Evolutionary conservation across 1,140 invertebrate species (phyloP).

Genomic region (Heterodera schachtii): DNA sequence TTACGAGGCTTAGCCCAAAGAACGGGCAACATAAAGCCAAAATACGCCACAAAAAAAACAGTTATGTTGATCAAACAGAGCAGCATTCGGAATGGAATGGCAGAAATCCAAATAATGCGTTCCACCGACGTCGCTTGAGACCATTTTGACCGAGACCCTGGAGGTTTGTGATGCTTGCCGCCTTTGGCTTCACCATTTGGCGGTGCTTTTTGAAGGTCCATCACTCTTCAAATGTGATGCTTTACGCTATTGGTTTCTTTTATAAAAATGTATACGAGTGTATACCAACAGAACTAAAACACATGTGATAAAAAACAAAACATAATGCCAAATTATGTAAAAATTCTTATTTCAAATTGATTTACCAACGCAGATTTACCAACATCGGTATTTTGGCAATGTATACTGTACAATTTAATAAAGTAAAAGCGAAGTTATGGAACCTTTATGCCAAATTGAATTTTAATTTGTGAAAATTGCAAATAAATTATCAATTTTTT

Average conservation of each 20-base stretch:
- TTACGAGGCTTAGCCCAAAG: conserved; percentile 46
- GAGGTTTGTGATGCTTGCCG: conserved; percentile 37
- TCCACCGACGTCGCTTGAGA: conserved; percentile 26
- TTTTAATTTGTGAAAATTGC: conserved; percentile 35
- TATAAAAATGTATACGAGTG: too few relatives aligned
- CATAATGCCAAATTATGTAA: too few relatives aligned
- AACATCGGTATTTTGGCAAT: too few relatives aligned
- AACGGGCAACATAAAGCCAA: conserved; percentile 63
- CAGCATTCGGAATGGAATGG: conserved; percentile 53
- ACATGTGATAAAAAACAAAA: too few relatives aligned
- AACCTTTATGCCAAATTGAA: not conserved
- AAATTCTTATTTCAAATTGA: too few relatives aligned
- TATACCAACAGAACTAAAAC: too few relatives aligned
- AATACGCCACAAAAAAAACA: conserved; percentile 61
- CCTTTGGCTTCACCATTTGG: not conserved
- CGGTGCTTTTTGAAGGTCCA: too few relatives aligned
- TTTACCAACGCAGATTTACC: too few relatives aligned
- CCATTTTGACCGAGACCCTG: conserved; percentile 50
- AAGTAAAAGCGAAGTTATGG: too few relatives aligned
- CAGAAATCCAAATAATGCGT: conserved; percentile 48
- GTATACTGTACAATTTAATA: too few relatives aligned
- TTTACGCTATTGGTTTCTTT: too few relatives aligned
- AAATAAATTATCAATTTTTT: conserved; percentile 52
- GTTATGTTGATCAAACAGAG: conserved; percentile 58
- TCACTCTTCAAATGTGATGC: too few relatives aligned